Percentiles rank a stretch among this genome's conserved stretches.
phyloP scores from a whole-genome alignment of 2,888 invertebrate genomes.

The Polymixis flavicincta region DNA sequence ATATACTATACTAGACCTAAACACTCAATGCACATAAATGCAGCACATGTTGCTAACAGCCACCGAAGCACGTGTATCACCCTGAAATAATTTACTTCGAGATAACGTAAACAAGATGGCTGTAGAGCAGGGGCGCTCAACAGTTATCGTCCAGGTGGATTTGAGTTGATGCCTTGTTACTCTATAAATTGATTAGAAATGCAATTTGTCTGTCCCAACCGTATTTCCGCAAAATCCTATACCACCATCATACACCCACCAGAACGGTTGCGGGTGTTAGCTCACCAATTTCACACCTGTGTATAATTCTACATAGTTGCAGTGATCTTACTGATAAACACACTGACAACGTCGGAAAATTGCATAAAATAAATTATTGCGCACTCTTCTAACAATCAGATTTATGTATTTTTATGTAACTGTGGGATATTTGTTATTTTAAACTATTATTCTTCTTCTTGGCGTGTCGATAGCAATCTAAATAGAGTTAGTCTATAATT shows the following conservation, averaged over 20 bases:
- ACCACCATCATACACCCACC: background rate
- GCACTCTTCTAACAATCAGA: too few species aligned
- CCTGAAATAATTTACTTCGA: conserved; percentile 61
- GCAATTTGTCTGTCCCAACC: background rate
- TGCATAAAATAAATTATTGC: too few species aligned
- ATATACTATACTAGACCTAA: conserved; percentile 24
- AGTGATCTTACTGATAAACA: background rate
- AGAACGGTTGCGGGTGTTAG: background rate
- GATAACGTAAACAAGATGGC: conserved; percentile 60
- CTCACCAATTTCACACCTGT: background rate
- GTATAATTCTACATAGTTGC: background rate
- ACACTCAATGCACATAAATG: conserved; percentile 48
- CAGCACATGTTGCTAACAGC: conserved; percentile 43
- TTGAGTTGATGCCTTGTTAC: background rate
- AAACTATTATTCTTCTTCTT: too few species aligned
- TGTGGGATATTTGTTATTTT: too few species aligned
- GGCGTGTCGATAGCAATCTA: too few species aligned
- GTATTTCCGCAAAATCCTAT: background rate
- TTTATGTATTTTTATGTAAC: too few species aligned
- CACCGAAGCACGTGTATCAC: conserved; percentile 49
- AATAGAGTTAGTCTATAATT: too few species aligned
- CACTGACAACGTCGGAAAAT: too few species aligned
- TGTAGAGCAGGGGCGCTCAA: conserved; percentile 39
- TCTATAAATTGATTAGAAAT: background rate
- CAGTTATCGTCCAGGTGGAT: background rate